These are phyloP conservation scores for Petrolisthes manimaculis DNA, from an alignment of 2,888 invertebrate genomes.

Conservation along the genomic window DNA sequence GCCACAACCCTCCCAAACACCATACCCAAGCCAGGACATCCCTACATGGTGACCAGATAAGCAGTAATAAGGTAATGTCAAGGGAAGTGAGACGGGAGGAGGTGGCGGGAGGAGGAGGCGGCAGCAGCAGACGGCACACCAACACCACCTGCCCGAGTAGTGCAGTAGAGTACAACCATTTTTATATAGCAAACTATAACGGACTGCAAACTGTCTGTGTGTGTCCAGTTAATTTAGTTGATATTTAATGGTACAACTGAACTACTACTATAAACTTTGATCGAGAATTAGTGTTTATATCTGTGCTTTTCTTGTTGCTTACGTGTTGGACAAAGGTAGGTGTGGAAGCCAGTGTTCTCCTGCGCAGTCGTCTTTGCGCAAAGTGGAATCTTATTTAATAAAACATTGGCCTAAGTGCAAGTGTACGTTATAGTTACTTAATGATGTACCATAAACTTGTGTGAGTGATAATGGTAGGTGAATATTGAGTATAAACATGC, in stretches of 20 bases:
- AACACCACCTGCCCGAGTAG: conserved; percentile 34
- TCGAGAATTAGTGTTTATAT: conserved; percentile 45
- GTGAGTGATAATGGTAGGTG: background rate
- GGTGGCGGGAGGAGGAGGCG: background rate
- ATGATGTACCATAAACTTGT: background rate
- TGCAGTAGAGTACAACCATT: conserved; percentile 56
- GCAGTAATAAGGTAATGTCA: too few species aligned
- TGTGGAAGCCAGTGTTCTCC: background rate
- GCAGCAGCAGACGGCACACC: conserved; percentile 17
- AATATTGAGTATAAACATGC: too few species aligned
- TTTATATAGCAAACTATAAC: conserved; percentile 44
- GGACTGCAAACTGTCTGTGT: conserved; percentile 42
- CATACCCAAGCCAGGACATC: background rate
- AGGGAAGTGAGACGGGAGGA: background rate
- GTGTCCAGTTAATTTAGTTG: conserved; percentile 48
- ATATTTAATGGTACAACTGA: conserved; percentile 54
- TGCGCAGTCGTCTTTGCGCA: background rate
- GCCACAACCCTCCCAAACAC: conserved; percentile 5
- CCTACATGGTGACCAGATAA: too few species aligned
- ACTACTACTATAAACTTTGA: conserved; percentile 20
- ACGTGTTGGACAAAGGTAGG: conserved; percentile 27
- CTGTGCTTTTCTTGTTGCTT: conserved; percentile 52
- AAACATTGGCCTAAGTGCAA: conserved; percentile 11
- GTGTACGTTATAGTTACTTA: conserved; percentile 1
- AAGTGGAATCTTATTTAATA: background rate